Evolutionary conservation across 2,888 invertebrate species (phyloP), one percentile per base, ranked within the genome.

Genomic region (Platycnemis pennipes): DNA sequence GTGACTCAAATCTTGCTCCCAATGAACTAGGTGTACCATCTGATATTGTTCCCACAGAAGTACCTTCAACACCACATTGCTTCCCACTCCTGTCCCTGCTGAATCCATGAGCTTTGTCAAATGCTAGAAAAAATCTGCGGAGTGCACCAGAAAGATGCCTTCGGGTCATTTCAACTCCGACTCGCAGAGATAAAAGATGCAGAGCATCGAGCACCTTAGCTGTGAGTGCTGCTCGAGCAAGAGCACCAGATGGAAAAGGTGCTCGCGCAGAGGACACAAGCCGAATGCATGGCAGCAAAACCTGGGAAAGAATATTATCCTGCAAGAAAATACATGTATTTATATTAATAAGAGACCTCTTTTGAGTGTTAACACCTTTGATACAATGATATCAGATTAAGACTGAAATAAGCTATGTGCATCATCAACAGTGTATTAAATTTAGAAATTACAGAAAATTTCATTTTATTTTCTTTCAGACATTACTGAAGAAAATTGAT

Each of bases 241-340:
- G 96, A 91, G 97, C 97, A 0, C 99, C 99, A 95, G 98, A 98
- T 0, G 99, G 99, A 97, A 99, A 99, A 19, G 97, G 96, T 95
- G 98, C 97, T 94, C 98, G 97, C 0, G 98, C 97, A 0, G 99
- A 98, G 4, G 98, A 98, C 2, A 99, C 97, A 69, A 99, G 97
- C 2, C 98, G 97, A 2, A 99, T 97, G 0, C 98, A 97, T 26
- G 99, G 99, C 96, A 98, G 97, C 0, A 99, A 96, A 89, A 99
- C 98, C 44, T 98, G 97, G 95, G 98, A 98, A 42, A 99, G 97
- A 94, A 99, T 97, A 0, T 98, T 98, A 96, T 99, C 99, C 98
- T 99, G 96, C 63, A 97, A 96, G 94, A 94, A 94, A 95, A 94
- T n/a, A n/a, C n/a, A n/a, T n/a, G n/a, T n/a, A n/a, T n/a, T n/a